Base-by-base conservation (phyloP, 2,888 invertebrate genomes). In the Nipponacmea schrenckii region DNA sequence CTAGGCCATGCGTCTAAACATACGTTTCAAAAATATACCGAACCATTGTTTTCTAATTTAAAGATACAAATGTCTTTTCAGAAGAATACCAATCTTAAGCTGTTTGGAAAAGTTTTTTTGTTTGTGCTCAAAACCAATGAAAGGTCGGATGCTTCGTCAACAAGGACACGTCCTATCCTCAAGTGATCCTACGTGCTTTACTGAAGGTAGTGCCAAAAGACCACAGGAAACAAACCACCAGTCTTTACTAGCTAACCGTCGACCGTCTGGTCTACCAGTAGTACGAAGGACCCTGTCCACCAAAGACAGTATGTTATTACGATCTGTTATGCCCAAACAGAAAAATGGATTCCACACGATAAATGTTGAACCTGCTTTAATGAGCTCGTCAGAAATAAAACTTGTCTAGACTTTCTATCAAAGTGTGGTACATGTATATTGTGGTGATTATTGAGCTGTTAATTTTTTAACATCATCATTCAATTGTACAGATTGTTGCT, bases 231-330 rank as follows among this genome's bases (percentile, higher is more conserved):
- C 56, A 8, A 56, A 56, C 14, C 20, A 56, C 14, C 56, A 56
- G 12, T 56, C 56, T 56, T 64, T 48, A 5, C 67, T 77, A 39
- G 71, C 77, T 17, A 63, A 72, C 2, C 67, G 81, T 26, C 70
- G 81, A n/a, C 79, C 80, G 0, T 81, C 81, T 0, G 81, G 81
- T 7, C 68, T 81, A 26, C 81, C 81, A 1, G 68, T 77, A 8
- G 79, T 79, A 12, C 76, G 79, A 45, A 74, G 77, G 62, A 74
- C 72, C n/a, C 74, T 81, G 56, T 79, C 79, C 2, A 64, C 69
- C 31, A 76, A 75, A 26, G 80, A 80, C n/a, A 74, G 73, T 26
- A 69, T 79, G 26, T 63, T 80, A 15, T 66, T 79, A 62, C 74
- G 76, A 68, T 77, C 74, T 5, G 77, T 75, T 15, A 67, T 67